Evolutionary conservation across 1,140 invertebrate genomes (phyloP), one percentile per base, ranked within the genome.

Genomic region (Hylaeus anthracinus): DNA sequence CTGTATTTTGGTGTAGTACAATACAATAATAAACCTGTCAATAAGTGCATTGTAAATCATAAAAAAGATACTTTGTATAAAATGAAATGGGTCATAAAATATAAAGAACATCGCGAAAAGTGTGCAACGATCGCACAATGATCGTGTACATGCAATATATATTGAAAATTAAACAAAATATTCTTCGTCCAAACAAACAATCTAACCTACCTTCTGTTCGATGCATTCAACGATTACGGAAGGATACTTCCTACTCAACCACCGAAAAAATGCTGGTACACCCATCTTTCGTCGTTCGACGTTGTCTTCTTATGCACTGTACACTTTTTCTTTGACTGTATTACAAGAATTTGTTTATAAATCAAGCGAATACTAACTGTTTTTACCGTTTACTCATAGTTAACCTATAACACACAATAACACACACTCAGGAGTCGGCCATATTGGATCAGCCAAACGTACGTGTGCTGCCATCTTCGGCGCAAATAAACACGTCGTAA

Each of bases 231-330:
- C 98, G 77, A 99, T 98, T 65, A 99, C 98, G 64, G 98, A 98
- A 1, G 98, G 97, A 95, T 99, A 99, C 95, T 99, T 99, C 82
- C 97, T 95, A 89, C 97, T 98, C 37, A 99, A 93, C 99, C 99
- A 99, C 77, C 99, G 95, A 92, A 99, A 99, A 94, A 99, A 99
- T 94, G 99, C 99, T 94, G 99, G 99, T 93, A 99, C 99, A 95
- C 99, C 99, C 99, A 99, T 99, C 0, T 76, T 37, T 73, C 9
- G 6, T 6, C 51, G 2, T 10, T n/a, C 2, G 26, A 26, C 53
- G 43, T 58, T 8, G 41, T 56, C n/a, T 43, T 69, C 56, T 4
- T 5, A 6, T 10, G 26, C 48, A 48, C 56, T 6, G 0, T 6
- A 2, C 9, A 48, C 15, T 26, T 41, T 56, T 12, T 41, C 5